These are phyloP conservation scores for Microtus pennsylvanicus DNA, from an alignment of 2,113 vertebrate species.

Conservation along the genomic window DNA sequence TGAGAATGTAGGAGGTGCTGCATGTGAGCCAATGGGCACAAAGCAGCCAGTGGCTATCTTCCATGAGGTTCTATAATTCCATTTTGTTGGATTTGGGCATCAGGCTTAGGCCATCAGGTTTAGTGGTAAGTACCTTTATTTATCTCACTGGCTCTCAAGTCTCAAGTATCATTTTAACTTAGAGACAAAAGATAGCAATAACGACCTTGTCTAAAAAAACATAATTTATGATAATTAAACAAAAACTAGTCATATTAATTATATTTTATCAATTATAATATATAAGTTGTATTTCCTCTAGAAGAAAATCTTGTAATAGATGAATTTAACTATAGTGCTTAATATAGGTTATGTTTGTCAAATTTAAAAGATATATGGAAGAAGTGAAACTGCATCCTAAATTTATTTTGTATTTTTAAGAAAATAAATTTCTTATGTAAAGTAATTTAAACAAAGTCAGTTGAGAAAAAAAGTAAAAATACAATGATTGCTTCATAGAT, in stretches of 20 bases:
- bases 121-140: background rate
- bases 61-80: background rate
- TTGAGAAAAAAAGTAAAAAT: conserved; percentile 35
- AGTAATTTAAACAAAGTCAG: background rate
- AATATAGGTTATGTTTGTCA: conserved; percentile 32
- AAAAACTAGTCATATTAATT: background rate
- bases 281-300: conserved; percentile 28
- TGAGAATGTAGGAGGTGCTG: background rate
- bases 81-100: background rate
- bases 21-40: background rate
- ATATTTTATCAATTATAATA: background rate
- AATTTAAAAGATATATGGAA: background rate
- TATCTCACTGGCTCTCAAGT: background rate
- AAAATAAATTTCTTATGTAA: conserved; percentile 57
- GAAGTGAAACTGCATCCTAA: conserved; percentile 27
- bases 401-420: conserved; percentile 30
- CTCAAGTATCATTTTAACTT: background rate
- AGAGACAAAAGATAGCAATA: background rate
- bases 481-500: conserved; percentile 32
- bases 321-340: background rate
- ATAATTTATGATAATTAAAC: background rate
- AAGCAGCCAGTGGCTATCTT: background rate
- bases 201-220: background rate
- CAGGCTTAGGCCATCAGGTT: background rate
- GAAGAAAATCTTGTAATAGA: background rate